Base-by-base conservation (phyloP, 2,888 invertebrate species). In the Congeria kusceri region DNA sequence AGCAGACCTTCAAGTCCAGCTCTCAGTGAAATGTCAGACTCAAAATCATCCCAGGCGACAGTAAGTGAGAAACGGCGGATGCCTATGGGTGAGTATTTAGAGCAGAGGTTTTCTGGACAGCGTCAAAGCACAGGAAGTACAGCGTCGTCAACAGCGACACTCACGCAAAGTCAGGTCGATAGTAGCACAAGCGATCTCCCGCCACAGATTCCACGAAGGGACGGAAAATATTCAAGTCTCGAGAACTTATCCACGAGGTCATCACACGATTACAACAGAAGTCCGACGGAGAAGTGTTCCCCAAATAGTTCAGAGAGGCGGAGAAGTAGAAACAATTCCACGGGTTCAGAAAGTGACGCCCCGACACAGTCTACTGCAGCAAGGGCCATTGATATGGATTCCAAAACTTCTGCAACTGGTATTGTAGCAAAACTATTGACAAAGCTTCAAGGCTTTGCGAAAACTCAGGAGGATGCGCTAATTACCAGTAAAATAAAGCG, bases 1-100 rank as follows among this genome's bases (percentile, higher is more conserved):
- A 91, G 91, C 67, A 79, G 90, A n/a, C 90, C 90, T 13, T 88
- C 81, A 58, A 90, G 91, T 64, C 90, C 91, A 49, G 85, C 87
- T 28, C 83, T 87, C n/a, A 80, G 80, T 32, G 86, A 87, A 66
- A 75, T 77, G 3, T 74, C 70, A 15, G 87, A 86, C 11, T 73
- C 83, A 13, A 76, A 86, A 44, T 73, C 80, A 11, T 74, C 83
- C 5, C 23, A 25, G 53, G 67, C 71, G 15, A 67, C 62, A 57
- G 76, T 79, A 11, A 79, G 73, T 25, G 87, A 87, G 15, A 81
- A 77, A 61, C 72, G 85, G 7, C 70, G 88, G 25, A 77, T 85
- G 69, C 85, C 89, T 23, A 87, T 88, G 44, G 89, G 88, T 56
- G 91, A 91, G 29, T 68, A 88, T 39, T 62, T 91, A 57, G 89